Evolutionary conservation across 2,888 invertebrate genomes (phyloP), one percentile per base, ranked within the genome.

Genomic region (Trichogramma dendrolimi): DNA sequence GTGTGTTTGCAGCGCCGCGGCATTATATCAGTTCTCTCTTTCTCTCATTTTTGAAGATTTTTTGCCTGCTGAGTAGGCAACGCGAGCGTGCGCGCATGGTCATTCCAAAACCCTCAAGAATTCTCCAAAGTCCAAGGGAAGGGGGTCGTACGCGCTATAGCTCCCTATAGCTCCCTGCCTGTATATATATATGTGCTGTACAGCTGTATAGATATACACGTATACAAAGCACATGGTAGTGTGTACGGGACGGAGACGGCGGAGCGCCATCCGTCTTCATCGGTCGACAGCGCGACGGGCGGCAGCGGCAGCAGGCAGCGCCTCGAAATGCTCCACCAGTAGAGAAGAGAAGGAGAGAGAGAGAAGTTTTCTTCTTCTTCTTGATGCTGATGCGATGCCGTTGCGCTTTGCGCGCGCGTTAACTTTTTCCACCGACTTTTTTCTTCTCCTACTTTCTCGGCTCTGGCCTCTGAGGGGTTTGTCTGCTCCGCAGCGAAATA

Each of bases 211-310:
- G 51, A 46, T 53, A 47, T 52, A 55, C 51, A 46, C 63, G 60
- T 60, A 53, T 52, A 58, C 56, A 58, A 58, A 54, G 27, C 27
- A 27, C 27, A 27, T 27, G 3, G 27, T 27, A 27, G 27, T 27
- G 61, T 63, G 53, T n/a, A 38, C 5, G 55, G 43, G 46, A 27
- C 27, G 51, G 43, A 56, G 59, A 52, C 68, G 70, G 72, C 72
- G 75, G 72, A 73, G 73, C 77, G 75, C 78, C 76, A 79, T 79
- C 75, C 77, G 76, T 79, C 79, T 79, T 79, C 79, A 79, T 79
- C 79, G 79, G 79, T 72, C 79, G 79, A 79, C 79, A 79, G 79
- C 79, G 71, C 79, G 76, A 79, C 79, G 79, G 79, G 79, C 79
- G 78, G 79, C 78, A 75, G 79, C 79, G 27, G 27, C 27, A 27